These are phyloP conservation scores for Erebia aethiops DNA, from an alignment of 2,888 invertebrate genomes.

Conservation along the genomic window DNA sequence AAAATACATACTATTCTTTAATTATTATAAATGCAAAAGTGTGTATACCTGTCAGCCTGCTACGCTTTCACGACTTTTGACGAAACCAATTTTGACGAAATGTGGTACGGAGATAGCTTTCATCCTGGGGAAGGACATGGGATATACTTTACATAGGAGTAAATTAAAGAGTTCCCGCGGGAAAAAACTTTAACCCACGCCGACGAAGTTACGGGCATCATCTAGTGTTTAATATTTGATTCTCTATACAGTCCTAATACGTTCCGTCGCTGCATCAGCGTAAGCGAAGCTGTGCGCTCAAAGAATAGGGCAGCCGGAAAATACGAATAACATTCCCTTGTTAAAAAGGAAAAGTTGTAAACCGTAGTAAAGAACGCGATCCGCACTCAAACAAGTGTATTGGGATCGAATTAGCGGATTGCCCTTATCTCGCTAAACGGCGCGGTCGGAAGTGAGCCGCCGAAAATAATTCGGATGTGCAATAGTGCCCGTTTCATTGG, in stretches of 20 bases:
- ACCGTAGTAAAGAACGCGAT: background rate
- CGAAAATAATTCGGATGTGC: slow-evolving; percentile 47
- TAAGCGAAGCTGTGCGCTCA: background rate
- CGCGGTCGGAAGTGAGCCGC: slow-evolving; percentile 28
- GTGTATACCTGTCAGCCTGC: no score
- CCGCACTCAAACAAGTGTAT: background rate
- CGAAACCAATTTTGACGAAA: background rate
- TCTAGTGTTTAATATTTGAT: no score
- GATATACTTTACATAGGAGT: no score
- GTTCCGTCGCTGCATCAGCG: background rate
- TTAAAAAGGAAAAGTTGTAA: slow-evolving; percentile 4
- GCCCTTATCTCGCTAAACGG: slow-evolving; percentile 18
- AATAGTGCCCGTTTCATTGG: slow-evolving; percentile 47
- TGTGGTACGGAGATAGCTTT: no score
- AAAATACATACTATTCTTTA: no score
- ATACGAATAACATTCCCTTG: background rate
- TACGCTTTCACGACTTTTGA: background rate
- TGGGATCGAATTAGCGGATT: slow-evolving; percentile 23
- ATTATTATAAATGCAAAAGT: no score
- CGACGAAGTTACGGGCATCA: no score
- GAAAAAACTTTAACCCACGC: no score
- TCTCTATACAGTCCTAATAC: background rate
- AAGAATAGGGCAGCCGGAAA: slow-evolving; percentile 2
- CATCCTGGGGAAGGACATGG: no score
- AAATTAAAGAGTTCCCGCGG: no score